Base-by-base conservation (phyloP, 2,888 invertebrate genomes). In the Yponomeuta plumbellus region DNA sequence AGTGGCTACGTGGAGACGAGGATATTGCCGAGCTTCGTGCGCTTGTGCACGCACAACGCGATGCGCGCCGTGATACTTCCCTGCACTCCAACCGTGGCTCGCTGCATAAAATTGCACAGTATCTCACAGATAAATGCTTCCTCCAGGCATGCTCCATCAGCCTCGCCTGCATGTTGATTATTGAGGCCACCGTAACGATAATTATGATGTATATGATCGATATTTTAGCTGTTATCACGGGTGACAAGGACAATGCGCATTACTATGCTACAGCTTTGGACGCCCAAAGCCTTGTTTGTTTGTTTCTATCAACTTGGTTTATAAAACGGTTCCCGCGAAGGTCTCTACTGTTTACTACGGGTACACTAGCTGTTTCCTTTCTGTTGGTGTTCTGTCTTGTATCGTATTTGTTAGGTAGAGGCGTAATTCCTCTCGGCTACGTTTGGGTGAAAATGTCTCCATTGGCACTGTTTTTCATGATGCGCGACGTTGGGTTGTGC, bases 1-100 rank as follows among this genome's bases (percentile, higher is more conserved):
- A 22, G 17, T 65, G 65, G 65, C 34, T 65, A 3, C 17, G 65
- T 58, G 65, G 65, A 20, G 40, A 57, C 11, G 58, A 39, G 57
- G 65, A 65, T 4, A 13, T 11, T 20, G 26, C 11, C 11, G 65
- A 65, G 58, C 20, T 65, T 21, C 5, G 58, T 4, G 20, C 26
- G 20, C 65, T 65, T 1, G 11, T 65, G 3, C 1, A 52, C 20
- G 39, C 20, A 17, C 44, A 64, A n/a, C n/a, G 52, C 11, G 3
- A 10, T 4, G 17, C 20, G 4, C 17, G n/a, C 3, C 44, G 21
- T 22, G 52, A 64, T 6, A 20, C 17, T 2, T n/a, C n/a, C n/a
- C 17, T 8, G 20, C 5, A 52, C 11, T 17, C 20, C 8, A 11
- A 64, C 52, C 23, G 64, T 3, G 40, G 40, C 20, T 40, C 17